Percentiles rank a stretch among this genome's conserved stretches.
Conservation (phyloP, 2,113 vertebrate genomes). For the Tympanuchus pallidicinctus region DNA sequence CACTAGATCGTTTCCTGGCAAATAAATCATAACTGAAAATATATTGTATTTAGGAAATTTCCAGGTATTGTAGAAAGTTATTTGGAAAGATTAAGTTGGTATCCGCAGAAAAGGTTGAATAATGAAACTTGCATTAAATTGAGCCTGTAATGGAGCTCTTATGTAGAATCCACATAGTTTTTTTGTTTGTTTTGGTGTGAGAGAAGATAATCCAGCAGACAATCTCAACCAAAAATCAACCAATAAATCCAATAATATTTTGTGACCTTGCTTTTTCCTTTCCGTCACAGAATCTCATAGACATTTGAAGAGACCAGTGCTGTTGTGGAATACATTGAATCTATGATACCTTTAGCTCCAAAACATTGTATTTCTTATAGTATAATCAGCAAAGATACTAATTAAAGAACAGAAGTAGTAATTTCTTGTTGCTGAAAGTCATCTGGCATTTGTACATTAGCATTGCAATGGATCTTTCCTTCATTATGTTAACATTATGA, state of each 20-base stretch:
- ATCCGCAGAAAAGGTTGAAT: background rate
- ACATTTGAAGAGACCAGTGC: background rate
- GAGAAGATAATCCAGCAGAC: background rate
- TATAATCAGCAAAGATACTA: background rate
- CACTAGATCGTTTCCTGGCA: background rate
- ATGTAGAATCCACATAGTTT: background rate
- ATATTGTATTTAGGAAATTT: background rate
- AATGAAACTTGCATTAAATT: background rate
- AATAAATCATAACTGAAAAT: background rate
- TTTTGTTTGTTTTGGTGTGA: background rate
- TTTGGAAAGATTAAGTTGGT: background rate
- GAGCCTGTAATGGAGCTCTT: background rate
- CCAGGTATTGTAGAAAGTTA: background rate
- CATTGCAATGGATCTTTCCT: background rate
- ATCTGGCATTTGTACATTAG: background rate
- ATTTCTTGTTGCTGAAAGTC: background rate
- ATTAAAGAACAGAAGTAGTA: background rate
- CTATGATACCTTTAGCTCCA: background rate
- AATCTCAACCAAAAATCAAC: background rate
- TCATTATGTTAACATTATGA: background rate
- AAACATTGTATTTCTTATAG: background rate
- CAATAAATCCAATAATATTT: background rate
- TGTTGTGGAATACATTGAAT: background rate
- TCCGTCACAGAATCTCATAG: background rate
- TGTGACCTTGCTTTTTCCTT: background rate